Evolutionary conservation across 2,888 invertebrate genomes (phyloP), one percentile per base, ranked within the genome.

Genomic region (Hyles lineata): DNA sequence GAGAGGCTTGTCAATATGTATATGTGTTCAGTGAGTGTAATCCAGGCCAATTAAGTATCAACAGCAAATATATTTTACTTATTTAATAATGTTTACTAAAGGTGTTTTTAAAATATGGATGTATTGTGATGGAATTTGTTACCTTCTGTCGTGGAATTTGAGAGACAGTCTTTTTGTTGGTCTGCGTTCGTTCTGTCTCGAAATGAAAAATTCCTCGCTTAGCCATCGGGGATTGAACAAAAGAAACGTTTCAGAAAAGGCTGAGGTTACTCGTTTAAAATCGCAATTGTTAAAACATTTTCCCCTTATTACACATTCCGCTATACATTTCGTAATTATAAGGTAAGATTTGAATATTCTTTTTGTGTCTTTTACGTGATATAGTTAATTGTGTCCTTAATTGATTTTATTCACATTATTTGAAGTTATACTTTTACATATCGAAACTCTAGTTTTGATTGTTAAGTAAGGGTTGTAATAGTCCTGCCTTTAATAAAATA

Each of bases 181-280:
- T 15, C 63, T 32, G 32, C 32, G 32, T n/a, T 62, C 35, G 32
- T n/a, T n/a, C 29, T 5, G 62, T 63, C 35, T n/a, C 63, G 35
- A 63, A 43, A 63, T 63, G 63, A 63, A 21, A 63, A 43, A 35
- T 63, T 63, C 63, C 63, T 62, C n/a, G 35, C 62, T 9, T 7
- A 15, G 63, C n/a, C 35, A 63, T 35, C 35, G 63, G 43, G 35
- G 63, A 35, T 21, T 21, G 35, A 21, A n/a, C 11, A 63, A 63
- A 63, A 63, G 35, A 63, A 29, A 43, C 21, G 21, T n/a, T 35
- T 43, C n/a, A 19, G 21, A 17, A 43, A 63, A 43, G 4, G 21
- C 35, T 35, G 63, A 63, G 35, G 61, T 35, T 63, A 21, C 35
- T 11, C 8, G 63, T 63, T 63, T 43, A 21, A 43, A 61, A 61